Evolutionary conservation across 2,113 vertebrate genomes (phyloP).

Genomic region (Glaucidium brasilianum): DNA sequence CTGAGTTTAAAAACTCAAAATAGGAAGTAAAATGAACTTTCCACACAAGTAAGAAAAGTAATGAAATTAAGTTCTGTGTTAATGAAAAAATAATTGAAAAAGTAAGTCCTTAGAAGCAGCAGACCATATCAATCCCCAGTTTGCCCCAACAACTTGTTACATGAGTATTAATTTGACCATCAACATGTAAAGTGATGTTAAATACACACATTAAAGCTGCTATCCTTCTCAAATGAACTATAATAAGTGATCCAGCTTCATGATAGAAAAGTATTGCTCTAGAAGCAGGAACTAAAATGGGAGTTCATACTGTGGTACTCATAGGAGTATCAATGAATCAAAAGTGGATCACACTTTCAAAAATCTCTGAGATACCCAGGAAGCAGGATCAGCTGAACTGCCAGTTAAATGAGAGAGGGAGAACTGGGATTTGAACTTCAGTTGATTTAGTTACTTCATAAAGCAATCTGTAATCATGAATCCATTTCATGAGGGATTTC

Average conservation of each 20-base stretch:
- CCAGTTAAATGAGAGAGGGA: background rate
- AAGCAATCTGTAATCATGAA: background rate
- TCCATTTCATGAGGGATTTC: background rate
- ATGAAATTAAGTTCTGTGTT: background rate
- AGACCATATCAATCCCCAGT: background rate
- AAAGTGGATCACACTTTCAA: background rate
- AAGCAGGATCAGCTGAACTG: background rate
- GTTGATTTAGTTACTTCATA: background rate
- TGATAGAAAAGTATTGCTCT: background rate
- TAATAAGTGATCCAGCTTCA: background rate
- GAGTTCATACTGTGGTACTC: background rate
- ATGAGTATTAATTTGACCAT: background rate
- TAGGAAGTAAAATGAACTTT: background rate
- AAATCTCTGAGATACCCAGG: background rate
- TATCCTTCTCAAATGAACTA: background rate
- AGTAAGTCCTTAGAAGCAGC: background rate
- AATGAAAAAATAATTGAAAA: background rate
- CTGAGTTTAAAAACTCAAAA: background rate
- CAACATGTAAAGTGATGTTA: background rate
- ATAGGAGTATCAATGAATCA: fast-evolving
- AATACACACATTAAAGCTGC: background rate
- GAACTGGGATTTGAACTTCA: background rate
- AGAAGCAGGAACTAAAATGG: background rate
- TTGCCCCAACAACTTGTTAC: background rate
- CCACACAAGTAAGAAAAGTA: background rate